Base-by-base conservation (phyloP, 2,888 invertebrate genomes). In the Uropetala carovei region DNA sequence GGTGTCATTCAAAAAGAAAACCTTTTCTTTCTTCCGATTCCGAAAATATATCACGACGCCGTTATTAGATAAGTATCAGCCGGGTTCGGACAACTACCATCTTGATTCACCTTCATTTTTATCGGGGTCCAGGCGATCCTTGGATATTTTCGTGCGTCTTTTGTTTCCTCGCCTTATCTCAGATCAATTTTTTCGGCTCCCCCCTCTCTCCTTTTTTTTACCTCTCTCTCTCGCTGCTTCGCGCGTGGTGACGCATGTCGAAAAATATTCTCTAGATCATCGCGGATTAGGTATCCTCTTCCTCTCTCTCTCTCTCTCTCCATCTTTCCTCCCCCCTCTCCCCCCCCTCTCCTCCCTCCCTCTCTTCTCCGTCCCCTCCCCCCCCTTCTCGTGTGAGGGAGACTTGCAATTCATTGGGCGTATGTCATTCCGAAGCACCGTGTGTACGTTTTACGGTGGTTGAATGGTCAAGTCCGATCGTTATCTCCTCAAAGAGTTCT, bases 381-480 rank as follows among this genome's bases (percentile, higher is more conserved):
- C 83, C 57, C n/a, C n/a, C 14, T 57, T n/a, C 83, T 43, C 43
- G 43, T 83, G 57, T n/a, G 83, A 43, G 83, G 10, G 16, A 22
- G 60, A 86, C 59, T 86, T 86, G 64, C 89, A 43, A 89, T 89
- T 89, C 89, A 16, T n/a, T 7, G 68, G 64, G 43, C 89, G 89
- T 89, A 64, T 89, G 64, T 89, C 89, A 89, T 89, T 89, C 89
- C 89, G 56, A 89, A 89, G n/a, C 89, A 89, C 64, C 43, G 59
- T 30, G 89, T 89, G 89, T 89, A 43, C 89, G 89, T 64, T 89
- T 89, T 89, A 89, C 89, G 89, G 89, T 64, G 30, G 89, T 89
- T 89, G 89, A 89, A 89, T 89, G 89, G 89, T 89, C 89, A 89
- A 89, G 89, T 89, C 89, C 89, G 89, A 89, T 89, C 43, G 64